These are phyloP conservation scores for Zophobas morio DNA, from an alignment of 1,140 invertebrate genomes.

Conservation along the genomic window DNA sequence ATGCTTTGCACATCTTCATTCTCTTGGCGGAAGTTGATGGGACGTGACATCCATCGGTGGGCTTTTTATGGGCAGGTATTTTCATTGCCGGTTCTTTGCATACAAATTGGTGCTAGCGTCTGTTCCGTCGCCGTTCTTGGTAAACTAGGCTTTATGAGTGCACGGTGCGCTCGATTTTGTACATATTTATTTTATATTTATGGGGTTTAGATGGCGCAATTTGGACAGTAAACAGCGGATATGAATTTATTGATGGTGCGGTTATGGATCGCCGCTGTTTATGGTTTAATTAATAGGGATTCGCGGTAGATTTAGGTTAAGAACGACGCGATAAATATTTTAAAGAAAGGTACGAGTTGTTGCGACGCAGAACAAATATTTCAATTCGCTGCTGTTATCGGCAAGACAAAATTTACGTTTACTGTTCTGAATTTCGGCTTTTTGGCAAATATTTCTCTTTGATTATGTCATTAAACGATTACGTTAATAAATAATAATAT, in stretches of 20 bases:
- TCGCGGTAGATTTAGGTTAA: neutral
- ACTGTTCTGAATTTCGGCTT: neutral
- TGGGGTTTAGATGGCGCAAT: conserved; percentile 25
- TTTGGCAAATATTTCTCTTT: too few species aligned
- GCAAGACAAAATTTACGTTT: neutral
- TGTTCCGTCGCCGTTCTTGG: conserved; percentile 32
- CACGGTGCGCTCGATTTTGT: conserved; percentile 14
- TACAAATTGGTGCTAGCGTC: conserved; percentile 43
- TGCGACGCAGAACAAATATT: conserved; percentile 1
- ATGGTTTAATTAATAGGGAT: conserved; percentile 24
- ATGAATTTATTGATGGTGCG: conserved; percentile 26
- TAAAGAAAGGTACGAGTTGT: neutral
- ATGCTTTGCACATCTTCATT: conserved; percentile 61
- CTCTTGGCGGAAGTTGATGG: conserved; percentile 55
- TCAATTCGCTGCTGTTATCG: neutral
- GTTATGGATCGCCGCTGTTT: conserved; percentile 18
- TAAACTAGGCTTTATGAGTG: conserved; percentile 32
- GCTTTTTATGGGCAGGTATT: conserved; percentile 56
- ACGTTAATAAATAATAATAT: too few species aligned
- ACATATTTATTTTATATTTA: conserved; percentile 30
- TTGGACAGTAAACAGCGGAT: conserved; percentile 25
- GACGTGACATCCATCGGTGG: conserved; percentile 57
- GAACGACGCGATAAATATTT: conserved; percentile 12
- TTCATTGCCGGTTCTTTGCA: conserved; percentile 49
- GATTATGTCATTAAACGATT: too few species aligned